A percentile compares a stretch with the other conserved stretches of the same genome.
Conservation (phyloP, 1,140 invertebrate species). For the Gonioctena quinquepunctata region DNA sequence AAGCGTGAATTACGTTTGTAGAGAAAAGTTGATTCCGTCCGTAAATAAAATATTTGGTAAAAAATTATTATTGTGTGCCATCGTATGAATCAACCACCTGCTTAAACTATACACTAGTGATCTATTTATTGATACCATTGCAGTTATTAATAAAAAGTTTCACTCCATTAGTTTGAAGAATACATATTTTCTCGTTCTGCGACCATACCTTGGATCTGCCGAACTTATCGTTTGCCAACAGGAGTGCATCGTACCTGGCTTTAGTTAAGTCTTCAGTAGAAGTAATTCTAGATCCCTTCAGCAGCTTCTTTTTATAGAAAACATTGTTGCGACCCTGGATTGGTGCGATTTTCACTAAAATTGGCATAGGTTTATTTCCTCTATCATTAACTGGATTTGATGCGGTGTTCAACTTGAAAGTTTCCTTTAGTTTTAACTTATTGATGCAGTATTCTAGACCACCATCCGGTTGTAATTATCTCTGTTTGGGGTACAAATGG, state of each 20-base stretch:
- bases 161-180: neutral
- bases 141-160: conserved; percentile 1
- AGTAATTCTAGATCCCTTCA: neutral
- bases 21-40: too few species aligned
- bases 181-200: neutral
- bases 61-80: too few species aligned
- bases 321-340: neutral
- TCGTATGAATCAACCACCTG: too few species aligned
- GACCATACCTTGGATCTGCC: conserved; percentile 2
- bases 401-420: neutral
- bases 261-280: conserved; percentile 1
- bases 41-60: too few species aligned
- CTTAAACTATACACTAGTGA: too few species aligned
- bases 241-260: neutral
- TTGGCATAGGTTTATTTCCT: conserved; percentile 2
- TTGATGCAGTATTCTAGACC: neutral
- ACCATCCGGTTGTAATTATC: conserved; percentile 2
- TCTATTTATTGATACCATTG: too few species aligned
- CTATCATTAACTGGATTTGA: neutral
- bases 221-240: neutral
- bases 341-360: neutral
- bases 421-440: conserved; percentile 3
- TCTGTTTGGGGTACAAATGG: too few species aligned
- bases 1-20: too few species aligned
- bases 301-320: conserved; percentile 4